Conservation (phyloP, 2,797 vertebrate genomes). For the Aldrovandia affinis region DNA sequence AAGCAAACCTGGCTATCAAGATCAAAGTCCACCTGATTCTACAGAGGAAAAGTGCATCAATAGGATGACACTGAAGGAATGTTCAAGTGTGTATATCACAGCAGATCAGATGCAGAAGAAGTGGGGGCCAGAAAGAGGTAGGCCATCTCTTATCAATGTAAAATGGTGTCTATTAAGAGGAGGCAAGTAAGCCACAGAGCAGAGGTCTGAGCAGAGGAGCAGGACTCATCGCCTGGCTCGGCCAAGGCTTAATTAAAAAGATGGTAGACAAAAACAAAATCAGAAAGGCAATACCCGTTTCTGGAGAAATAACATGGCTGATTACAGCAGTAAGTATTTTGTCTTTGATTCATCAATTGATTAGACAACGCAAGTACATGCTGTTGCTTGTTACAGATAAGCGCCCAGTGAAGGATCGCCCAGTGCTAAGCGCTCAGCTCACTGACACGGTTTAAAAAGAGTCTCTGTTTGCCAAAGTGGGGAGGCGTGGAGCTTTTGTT, state of each 20-base stretch:
- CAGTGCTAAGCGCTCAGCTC: background rate
- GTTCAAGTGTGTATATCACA: too few relatives aligned
- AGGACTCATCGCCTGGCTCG: background rate
- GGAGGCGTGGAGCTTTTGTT: background rate
- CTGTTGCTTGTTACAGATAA: background rate
- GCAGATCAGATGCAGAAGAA: too few relatives aligned
- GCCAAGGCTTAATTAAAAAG: background rate
- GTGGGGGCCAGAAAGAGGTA: background rate
- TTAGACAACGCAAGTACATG: background rate
- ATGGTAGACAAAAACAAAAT: background rate
- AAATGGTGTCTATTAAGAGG: background rate
- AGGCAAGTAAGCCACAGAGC: background rate
- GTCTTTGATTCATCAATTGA: background rate
- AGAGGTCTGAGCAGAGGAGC: background rate
- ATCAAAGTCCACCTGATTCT: too few relatives aligned
- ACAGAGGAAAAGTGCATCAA: too few relatives aligned
- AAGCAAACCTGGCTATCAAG: too few relatives aligned
- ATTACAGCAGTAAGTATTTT: background rate
- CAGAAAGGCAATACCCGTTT: background rate
- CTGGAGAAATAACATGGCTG: background rate
- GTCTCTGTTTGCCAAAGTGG: background rate
- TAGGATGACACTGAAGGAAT: too few relatives aligned
- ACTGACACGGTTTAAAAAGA: background rate
- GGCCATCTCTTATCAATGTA: background rate
- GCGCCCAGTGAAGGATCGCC: background rate